Evolutionary conservation across 2,888 invertebrate species (phyloP).

Genomic region (Sarcophaga variegata): DNA sequence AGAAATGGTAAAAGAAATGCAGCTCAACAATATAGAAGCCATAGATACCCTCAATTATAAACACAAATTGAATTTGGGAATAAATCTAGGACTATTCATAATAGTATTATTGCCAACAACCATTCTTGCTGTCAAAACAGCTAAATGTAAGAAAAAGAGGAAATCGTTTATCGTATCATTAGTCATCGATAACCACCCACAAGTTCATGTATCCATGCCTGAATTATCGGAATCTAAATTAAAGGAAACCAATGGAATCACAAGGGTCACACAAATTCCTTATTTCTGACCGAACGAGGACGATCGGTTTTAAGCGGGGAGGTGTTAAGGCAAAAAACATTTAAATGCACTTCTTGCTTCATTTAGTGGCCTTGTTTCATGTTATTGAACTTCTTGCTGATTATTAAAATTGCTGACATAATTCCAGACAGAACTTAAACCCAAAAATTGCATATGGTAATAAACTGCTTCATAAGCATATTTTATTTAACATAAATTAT

Average conservation of each 20-base stretch:
- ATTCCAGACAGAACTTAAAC: no score
- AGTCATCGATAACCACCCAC: not conserved
- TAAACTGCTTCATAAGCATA: no score
- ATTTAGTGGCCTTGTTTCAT: no score
- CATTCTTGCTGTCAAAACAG: no score
- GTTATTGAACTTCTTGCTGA: no score
- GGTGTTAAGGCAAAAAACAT: constrained; percentile 18
- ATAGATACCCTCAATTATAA: constrained; percentile 16
- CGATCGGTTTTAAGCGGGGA: constrained; percentile 26
- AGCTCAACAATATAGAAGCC: constrained; percentile 31
- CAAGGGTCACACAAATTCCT: constrained; percentile 13
- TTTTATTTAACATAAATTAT: no score
- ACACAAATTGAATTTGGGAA: constrained; percentile 8
- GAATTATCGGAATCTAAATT: constrained; percentile 21
- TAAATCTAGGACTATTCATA: no score
- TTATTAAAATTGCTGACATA: no score
- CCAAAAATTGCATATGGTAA: no score
- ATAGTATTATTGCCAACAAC: no score
- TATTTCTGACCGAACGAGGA: constrained; percentile 40
- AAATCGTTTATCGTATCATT: constrained; percentile 21
- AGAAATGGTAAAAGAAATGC: constrained; percentile 36
- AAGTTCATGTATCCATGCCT: constrained; percentile 37
- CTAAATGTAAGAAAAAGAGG: not conserved
- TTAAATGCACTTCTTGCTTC: not conserved
- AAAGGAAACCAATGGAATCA: constrained; percentile 5